Evolutionary conservation across 2,888 invertebrate species (phyloP).

Genomic region (Ariolimax columbianus): DNA sequence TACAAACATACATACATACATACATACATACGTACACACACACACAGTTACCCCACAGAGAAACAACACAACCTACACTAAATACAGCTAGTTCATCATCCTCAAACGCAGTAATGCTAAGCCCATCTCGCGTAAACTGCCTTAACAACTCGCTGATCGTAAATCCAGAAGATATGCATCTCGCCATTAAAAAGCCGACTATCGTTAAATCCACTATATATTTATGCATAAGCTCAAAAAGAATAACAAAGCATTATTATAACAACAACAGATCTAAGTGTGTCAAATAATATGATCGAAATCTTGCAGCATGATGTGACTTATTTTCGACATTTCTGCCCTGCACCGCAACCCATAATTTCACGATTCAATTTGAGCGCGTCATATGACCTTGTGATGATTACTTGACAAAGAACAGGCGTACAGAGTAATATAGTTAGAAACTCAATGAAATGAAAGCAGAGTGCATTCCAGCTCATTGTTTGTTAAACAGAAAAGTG

Average conservation of each 20-base stretch:
- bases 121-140: background rate
- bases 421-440: background rate
- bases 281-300: background rate
- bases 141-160: background rate
- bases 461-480: too few relatives aligned
- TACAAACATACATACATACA: background rate
- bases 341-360: background rate
- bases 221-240: background rate
- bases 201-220: background rate
- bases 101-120: background rate
- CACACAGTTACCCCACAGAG: background rate
- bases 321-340: background rate
- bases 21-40: too few relatives aligned
- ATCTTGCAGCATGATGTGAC: background rate
- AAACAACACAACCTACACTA: background rate
- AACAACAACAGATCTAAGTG: background rate
- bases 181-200: background rate
- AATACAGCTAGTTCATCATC: background rate
- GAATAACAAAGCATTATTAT: background rate
- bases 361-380: background rate
- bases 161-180: slow-evolving; percentile 4
- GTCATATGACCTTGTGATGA: background rate
- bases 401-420: background rate
- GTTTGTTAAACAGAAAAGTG: too few relatives aligned
- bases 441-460: too few relatives aligned